phyloP scores from a whole-genome alignment of 1,140 invertebrate species.

The Hylaeus volcanicus region DNA sequence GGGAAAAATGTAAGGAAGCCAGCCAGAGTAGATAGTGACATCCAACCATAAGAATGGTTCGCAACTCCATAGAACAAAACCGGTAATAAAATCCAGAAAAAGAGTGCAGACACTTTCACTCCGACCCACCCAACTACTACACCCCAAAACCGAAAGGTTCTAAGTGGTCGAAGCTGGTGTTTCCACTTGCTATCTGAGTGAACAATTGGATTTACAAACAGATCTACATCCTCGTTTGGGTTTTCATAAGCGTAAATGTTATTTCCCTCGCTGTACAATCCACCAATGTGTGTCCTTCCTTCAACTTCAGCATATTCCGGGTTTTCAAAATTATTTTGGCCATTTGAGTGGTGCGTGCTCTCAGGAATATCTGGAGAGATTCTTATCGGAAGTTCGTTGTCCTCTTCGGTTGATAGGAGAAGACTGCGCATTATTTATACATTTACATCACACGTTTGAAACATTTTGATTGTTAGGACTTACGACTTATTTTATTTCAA shows the following conservation, averaged over 20 bases:
- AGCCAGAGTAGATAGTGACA: slow-evolving; percentile 10
- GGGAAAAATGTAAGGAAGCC: slow-evolving; percentile 42
- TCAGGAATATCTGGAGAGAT: slow-evolving; percentile 8
- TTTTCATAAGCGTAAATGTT: slow-evolving; percentile 61
- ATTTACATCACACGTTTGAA: too few species aligned
- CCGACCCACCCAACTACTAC: slow-evolving; percentile 58
- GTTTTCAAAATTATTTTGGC: slow-evolving; percentile 30
- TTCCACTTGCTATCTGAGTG: slow-evolving; percentile 52
- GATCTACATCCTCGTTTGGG: slow-evolving; percentile 59
- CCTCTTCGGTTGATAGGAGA: slow-evolving; percentile 66
- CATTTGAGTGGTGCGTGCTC: slow-evolving; percentile 3
- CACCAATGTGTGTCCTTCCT: slow-evolving; percentile 12
- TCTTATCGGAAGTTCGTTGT: slow-evolving; percentile 63
- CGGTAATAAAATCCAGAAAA: slow-evolving; percentile 70
- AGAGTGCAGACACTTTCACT: slow-evolving; percentile 59
- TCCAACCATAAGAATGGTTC: neutral
- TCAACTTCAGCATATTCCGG: slow-evolving; percentile 8
- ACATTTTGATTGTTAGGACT: neutral
- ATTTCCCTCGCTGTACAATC: slow-evolving; percentile 33
- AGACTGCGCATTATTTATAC: slow-evolving; percentile 21
- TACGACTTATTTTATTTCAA: neutral
- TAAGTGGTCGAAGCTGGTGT: slow-evolving; percentile 58
- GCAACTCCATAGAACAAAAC: slow-evolving; percentile 15
- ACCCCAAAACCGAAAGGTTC: slow-evolving; percentile 64
- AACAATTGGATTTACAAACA: slow-evolving; percentile 55